Base-by-base conservation (phyloP, 2,888 invertebrate species). In the Yponomeuta cagnagella region DNA sequence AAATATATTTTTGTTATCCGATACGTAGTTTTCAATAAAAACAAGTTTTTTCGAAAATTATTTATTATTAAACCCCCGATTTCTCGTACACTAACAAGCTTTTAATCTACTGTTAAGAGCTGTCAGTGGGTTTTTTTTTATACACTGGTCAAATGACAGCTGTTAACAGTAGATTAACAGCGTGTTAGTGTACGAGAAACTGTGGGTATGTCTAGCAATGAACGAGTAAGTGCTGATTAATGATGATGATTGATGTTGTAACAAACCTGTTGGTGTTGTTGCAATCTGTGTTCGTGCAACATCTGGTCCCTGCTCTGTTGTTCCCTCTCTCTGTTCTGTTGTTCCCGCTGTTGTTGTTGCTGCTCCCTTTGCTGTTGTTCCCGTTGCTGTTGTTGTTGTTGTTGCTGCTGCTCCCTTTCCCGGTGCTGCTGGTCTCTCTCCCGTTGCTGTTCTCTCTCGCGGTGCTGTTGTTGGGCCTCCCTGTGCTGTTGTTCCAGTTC, bases 291-390 rank as follows among this genome's bases (percentile, higher is more conserved):
- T 63, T 63, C 63, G 15, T 79, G 80, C 15, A 75, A 76, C 8
- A 79, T 77, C 12, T 80, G 79, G 33, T 78, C 74, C 43, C 33
- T 81, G 79, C 0, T 83, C 4, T 82, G 86, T 9, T 82, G 82
- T 6, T 82, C 81, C 12, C 78, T 81, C 1, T 33, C 33, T 33
- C 33, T 33, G 33, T 78, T 79, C 4, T 67, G 33, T 37, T 67
- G 67, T 48, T 67, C 43, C 5, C 43, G 15, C n/a, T 67, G 33
- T 33, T 33, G 33, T 33, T 33, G 67, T 8, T 67, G 43, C 1
- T 67, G 67, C 4, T 80, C 83, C 30, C 80, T 82, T 10, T 82
- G 82, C 1, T 82, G 82, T 3, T 82, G 82, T 6, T 82, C 81
- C 10, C 78, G 81, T 1, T 78, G 79, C 4, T 67, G 12, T 37